Percentiles rank a stretch among this genome's conserved stretches.
phyloP scores from a whole-genome alignment of 2,113 vertebrate genomes.

The Regulus satrapa region DNA sequence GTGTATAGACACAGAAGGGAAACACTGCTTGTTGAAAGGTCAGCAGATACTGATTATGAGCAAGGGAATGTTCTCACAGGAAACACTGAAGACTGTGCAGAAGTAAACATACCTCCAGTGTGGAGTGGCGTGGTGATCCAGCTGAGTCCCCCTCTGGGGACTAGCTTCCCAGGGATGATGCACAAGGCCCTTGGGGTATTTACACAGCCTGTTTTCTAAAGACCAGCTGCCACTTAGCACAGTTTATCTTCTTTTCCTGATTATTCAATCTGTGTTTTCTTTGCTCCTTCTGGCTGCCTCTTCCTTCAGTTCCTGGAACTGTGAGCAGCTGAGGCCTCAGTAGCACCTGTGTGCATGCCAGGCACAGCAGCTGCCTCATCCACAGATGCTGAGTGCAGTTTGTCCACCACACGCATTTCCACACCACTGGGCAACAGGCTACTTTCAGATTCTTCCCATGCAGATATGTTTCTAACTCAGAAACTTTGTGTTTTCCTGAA shows the following conservation, averaged over 20 bases:
- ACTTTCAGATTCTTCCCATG: background rate
- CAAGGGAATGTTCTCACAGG: conserved; percentile 54
- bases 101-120: conserved; percentile 61
- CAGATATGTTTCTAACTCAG: background rate
- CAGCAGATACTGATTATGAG: conserved; percentile 45
- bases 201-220: conserved; percentile 38
- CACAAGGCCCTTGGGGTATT: conserved; percentile 47
- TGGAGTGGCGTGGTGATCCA: background rate
- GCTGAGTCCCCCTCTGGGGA: background rate
- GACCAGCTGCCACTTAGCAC: conserved; percentile 49
- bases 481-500: background rate
- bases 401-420: background rate
- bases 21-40: conserved; percentile 25
- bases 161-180: conserved; percentile 46
- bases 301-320: conserved; percentile 47
- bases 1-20: conserved; percentile 15
- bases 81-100: conserved; percentile 22
- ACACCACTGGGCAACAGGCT: background rate
- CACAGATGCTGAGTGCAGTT: rapidly evolving
- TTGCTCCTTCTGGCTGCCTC: conserved; percentile 27
- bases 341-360: background rate
- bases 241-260: conserved; percentile 60
- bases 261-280: conserved; percentile 46
- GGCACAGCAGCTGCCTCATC: background rate
- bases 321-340: background rate